Conservation (phyloP, 2,797 vertebrate species). For the Acrossocheilus wenchowensis region DNA sequence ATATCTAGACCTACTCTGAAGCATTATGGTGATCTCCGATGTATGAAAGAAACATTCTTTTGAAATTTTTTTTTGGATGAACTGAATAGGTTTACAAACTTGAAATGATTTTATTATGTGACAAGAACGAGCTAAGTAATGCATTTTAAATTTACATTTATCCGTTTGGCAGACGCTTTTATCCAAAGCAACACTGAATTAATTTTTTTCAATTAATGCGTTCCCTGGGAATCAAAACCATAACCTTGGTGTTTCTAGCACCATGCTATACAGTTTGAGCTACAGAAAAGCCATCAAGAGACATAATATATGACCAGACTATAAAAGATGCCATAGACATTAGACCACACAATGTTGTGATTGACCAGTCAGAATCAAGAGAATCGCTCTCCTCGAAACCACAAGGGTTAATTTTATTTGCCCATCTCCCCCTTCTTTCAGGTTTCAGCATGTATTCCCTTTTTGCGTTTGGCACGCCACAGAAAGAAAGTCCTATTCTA, state of each 20-base stretch:
- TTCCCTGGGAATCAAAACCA: neutral
- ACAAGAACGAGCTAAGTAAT: neutral
- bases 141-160: neutral
- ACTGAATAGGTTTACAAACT: neutral
- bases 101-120: neutral
- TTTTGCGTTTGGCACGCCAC: constrained; percentile 86
- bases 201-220: neutral
- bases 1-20: neutral
- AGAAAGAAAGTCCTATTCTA: constrained; percentile 95
- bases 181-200: neutral
- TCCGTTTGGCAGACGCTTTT: neutral
- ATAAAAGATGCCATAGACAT: neutral
- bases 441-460: constrained; percentile 96
- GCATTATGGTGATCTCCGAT: neutral
- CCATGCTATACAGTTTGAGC: neutral
- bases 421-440: constrained; percentile 60
- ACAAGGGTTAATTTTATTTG: neutral
- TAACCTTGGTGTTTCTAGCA: neutral
- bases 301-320: neutral
- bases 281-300: neutral
- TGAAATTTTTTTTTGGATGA: neutral
- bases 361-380: neutral
- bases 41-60: neutral
- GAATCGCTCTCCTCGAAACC: neutral
- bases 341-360: neutral